Base-by-base conservation (phyloP, 2,113 vertebrate species). In the Poecile atricapillus region DNA sequence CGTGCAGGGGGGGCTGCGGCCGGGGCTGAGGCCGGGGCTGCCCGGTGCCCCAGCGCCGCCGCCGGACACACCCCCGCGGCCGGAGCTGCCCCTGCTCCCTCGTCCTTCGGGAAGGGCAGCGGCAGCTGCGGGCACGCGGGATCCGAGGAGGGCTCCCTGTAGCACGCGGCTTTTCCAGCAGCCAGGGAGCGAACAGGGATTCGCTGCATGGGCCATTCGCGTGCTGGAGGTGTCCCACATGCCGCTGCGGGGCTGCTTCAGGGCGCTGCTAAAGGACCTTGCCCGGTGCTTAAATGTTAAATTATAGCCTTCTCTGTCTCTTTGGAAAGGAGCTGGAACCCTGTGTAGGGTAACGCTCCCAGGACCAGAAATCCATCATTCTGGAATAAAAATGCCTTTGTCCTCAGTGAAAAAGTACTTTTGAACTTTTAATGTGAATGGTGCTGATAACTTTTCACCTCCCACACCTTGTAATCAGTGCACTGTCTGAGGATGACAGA, bases 131-230 rank as follows among this genome's bases (percentile, higher is more conserved):
- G 41, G 75, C 60, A 2, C 39, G 16, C 77, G 70, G 27, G 7
- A 1, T 13, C 18, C 52, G 30, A 1, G 4, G 12, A 0, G 23
- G 17, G 21, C 31, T 33, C 10, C 12, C 23, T 14, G 23, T 0
- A 10, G n/a, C 47, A 25, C 5, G 20, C 13, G 28, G 10, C 24
- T 28, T 11, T 33, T 8, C 18, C 28, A 6, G 59, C n/a, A 1
- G 7, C 4, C 15, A 0, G 13, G 41, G 43, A 15, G 59, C 67
- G 0, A 5, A 9, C 5, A 0, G 23, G 18, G 23, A 9, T 15
- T 8, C 69, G 41, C 76, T 13, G 9, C 33, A 2, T 5, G 33
- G 44, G 25, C 35, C 47, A 7, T 25, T 58, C 10, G 3, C 10
- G 47, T 5, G 52, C 37, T 5, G 11, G 2, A 8, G 10, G 1